These are phyloP conservation scores for Tetropium fuscum DNA, from an alignment of 2,888 invertebrate species.

Conservation along the genomic window DNA sequence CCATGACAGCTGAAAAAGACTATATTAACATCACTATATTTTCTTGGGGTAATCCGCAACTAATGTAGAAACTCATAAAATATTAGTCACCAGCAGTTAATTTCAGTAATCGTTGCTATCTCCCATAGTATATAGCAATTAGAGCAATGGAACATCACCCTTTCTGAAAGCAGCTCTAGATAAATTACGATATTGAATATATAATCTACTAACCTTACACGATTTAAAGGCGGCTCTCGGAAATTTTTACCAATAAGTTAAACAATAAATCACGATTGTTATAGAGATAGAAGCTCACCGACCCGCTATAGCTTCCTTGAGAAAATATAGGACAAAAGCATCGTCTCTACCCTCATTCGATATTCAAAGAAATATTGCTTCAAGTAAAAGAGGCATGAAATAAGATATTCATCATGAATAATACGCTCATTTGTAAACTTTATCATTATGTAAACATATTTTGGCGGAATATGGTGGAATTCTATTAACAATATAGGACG, in stretches of 20 bases:
- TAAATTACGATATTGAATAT: slow-evolving; percentile 17
- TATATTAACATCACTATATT: too few relatives aligned
- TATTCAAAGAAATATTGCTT: slow-evolving; percentile 20
- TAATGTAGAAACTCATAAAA: too few relatives aligned
- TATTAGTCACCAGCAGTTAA: too few relatives aligned
- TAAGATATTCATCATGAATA: slow-evolving; percentile 24
- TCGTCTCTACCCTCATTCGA: background rate
- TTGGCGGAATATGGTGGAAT: slow-evolving; percentile 3
- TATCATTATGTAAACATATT: slow-evolving; percentile 15
- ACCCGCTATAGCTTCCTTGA: slow-evolving; percentile 7
- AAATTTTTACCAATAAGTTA: slow-evolving; percentile 22
- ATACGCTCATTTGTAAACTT: slow-evolving; percentile 19
- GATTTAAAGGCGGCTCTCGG: slow-evolving; percentile 9
- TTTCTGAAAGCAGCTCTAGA: too few relatives aligned
- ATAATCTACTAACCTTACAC: background rate
- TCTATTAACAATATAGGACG: background rate
- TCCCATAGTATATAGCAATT: too few relatives aligned
- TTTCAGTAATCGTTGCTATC: too few relatives aligned
- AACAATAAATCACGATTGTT: slow-evolving; percentile 21
- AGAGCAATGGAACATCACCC: too few relatives aligned
- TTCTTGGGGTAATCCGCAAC: too few relatives aligned
- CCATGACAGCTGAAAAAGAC: too few relatives aligned
- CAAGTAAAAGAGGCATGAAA: slow-evolving; percentile 26
- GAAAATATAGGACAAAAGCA: slow-evolving; percentile 15
- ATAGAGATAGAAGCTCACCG: slow-evolving; percentile 11